Conservation (phyloP, 2,113 vertebrate genomes). For the Gobiocypris rarus region DNA sequence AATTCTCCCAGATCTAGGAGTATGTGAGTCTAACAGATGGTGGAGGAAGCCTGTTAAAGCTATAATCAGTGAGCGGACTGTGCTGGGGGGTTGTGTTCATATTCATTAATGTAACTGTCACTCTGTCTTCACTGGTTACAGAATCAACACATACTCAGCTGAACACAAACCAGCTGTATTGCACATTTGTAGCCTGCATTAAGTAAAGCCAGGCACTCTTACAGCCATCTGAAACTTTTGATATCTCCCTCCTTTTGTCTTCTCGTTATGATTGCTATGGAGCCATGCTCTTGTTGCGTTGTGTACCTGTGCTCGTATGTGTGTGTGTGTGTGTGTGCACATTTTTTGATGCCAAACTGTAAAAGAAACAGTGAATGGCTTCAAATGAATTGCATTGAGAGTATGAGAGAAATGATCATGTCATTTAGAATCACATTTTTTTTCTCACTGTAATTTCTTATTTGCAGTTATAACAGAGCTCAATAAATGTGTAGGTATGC, state of each 20-base stretch:
- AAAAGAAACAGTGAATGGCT: neutral
- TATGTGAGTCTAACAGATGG: constrained; percentile 34
- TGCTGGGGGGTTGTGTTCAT: constrained; percentile 17
- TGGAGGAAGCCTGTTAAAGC: constrained; percentile 36
- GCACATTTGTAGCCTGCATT: constrained; percentile 25
- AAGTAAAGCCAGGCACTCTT: neutral
- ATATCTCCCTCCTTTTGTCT: neutral
- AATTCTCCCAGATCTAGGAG: constrained; percentile 28
- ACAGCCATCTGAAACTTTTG: neutral
- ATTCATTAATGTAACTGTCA: constrained; percentile 37
- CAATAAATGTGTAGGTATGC: neutral
- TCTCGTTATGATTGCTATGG: neutral
- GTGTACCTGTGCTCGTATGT: neutral
- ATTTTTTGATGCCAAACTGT: constrained; percentile 20
- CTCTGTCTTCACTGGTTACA: constrained; percentile 17
- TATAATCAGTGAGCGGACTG: constrained; percentile 32
- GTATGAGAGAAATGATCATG: neutral
- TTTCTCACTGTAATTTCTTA: neutral
- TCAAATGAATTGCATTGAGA: constrained; percentile 24
- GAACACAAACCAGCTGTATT: constrained; percentile 8
- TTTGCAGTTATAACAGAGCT: neutral
- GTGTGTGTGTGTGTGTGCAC: constrained; percentile 22
- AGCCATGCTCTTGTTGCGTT: neutral
- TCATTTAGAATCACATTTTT: neutral
- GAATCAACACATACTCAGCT: neutral